Evolutionary conservation across 2,113 vertebrate genomes (phyloP).

Genomic region (Tympanuchus pallidicinctus): DNA sequence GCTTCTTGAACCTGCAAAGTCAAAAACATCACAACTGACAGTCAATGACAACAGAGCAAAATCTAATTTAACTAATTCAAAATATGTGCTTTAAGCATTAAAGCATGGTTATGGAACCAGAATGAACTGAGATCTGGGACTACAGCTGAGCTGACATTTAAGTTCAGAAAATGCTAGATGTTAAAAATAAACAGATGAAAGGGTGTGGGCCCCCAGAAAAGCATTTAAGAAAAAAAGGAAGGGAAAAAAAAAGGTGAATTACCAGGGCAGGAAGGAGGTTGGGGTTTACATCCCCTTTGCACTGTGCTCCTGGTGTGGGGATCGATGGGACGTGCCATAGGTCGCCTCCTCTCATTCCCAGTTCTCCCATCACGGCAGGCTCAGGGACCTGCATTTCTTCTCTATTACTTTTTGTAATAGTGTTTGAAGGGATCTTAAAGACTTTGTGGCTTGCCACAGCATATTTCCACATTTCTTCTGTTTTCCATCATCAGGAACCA

Average conservation of each 20-base stretch:
- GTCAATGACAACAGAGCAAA: not conserved
- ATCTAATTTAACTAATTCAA: conserved; percentile 28
- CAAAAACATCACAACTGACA: not conserved
- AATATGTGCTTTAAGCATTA: not conserved
- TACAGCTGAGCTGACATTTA: conserved; percentile 26
- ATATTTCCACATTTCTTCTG: not conserved
- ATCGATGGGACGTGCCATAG: not conserved
- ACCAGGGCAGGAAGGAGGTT: not conserved
- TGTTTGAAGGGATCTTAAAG: not conserved
- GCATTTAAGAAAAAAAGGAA: not conserved
- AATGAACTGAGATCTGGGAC: not conserved
- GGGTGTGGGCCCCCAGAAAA: not conserved
- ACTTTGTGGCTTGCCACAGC: not conserved
- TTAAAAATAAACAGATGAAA: conserved; percentile 20
- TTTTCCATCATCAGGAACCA: not conserved
- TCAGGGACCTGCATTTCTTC: not conserved
- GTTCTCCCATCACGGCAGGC: not conserved
- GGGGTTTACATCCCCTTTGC: not conserved
- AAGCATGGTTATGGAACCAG: not conserved
- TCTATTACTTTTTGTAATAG: not conserved
- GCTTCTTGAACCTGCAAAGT: not conserved
- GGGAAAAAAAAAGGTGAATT: not conserved
- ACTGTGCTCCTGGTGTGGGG: not conserved
- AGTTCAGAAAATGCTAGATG: not conserved
- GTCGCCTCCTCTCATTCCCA: not conserved